These are phyloP conservation scores for Drosophila longiperda DNA, from an alignment of 2,888 invertebrate genomes.

Conservation along the genomic window DNA sequence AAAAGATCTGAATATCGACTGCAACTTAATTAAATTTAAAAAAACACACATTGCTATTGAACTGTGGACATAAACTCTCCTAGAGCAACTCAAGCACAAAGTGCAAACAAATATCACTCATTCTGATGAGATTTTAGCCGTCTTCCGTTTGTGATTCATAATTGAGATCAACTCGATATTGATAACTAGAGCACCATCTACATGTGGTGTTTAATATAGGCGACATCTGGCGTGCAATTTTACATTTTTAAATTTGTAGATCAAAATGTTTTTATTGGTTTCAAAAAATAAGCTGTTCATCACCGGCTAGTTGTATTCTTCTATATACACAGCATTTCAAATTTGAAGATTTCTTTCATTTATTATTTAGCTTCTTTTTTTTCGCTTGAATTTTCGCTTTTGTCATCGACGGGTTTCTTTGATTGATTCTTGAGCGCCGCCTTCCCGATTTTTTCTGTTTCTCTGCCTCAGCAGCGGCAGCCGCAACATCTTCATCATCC, in stretches of 20 bases:
- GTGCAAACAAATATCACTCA: slow-evolving; percentile 8
- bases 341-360: not conserved
- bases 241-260: not conserved
- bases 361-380: slow-evolving; percentile 53
- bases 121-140: not conserved
- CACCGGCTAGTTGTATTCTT: slow-evolving; percentile 36
- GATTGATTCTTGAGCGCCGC: slow-evolving; percentile 51
- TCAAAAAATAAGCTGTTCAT: slow-evolving; percentile 51
- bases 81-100: not conserved
- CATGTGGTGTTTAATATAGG: not conserved
- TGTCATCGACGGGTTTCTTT: slow-evolving; percentile 24
- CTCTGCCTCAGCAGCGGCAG: slow-evolving; percentile 80
- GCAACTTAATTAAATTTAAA: not conserved
- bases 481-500: slow-evolving; percentile 86
- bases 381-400: slow-evolving; percentile 48
- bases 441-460: slow-evolving; percentile 71
- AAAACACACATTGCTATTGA: not conserved
- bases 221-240: not conserved
- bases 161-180: not conserved
- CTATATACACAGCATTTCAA: slow-evolving; percentile 32
- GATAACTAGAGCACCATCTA: slow-evolving; percentile 19
- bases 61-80: slow-evolving; percentile 24
- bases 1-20: not conserved
- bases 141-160: slow-evolving; percentile 28
- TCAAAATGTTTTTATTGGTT: slow-evolving; percentile 26